Conservation (phyloP, 2,888 invertebrate species). For the Mechanitis mazaeus region DNA sequence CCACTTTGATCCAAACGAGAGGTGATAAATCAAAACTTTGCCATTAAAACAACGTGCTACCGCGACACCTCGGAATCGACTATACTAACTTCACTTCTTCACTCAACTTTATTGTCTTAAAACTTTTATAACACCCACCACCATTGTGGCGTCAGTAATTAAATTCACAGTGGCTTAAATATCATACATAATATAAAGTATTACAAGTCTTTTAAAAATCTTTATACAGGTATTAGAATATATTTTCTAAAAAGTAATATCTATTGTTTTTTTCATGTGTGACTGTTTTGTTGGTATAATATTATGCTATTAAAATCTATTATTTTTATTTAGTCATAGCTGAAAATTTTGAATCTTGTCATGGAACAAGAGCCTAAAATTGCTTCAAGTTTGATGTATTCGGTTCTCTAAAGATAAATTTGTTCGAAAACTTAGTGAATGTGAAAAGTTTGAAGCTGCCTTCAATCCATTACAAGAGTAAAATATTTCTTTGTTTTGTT, state of each 20-base stretch:
- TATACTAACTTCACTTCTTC: slow-evolving; percentile 54
- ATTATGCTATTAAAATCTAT: not conserved
- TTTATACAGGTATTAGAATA: not conserved
- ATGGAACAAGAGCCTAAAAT: slow-evolving; percentile 72
- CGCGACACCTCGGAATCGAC: slow-evolving; percentile 61
- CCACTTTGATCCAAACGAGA: slow-evolving; percentile 40
- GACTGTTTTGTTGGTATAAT: no score
- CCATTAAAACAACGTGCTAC: slow-evolving; percentile 57
- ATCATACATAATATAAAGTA: no score
- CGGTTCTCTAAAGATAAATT: slow-evolving; percentile 72
- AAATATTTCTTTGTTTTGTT: slow-evolving; percentile 76
- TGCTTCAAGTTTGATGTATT: slow-evolving; percentile 73
- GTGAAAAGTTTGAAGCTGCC: slow-evolving; percentile 75
- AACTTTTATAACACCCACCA: slow-evolving; percentile 49
- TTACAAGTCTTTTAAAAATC: not conserved
- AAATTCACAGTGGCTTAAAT: no score
- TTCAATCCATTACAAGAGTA: slow-evolving; percentile 76
- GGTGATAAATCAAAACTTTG: slow-evolving; percentile 61
- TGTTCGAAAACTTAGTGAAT: slow-evolving; percentile 73
- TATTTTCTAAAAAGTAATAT: not conserved
- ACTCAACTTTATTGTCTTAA: slow-evolving; percentile 56
- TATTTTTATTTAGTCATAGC: slow-evolving; percentile 29
- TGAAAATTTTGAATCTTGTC: slow-evolving; percentile 50
- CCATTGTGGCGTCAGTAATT: not conserved
- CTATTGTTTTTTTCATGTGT: no score